Percentiles rank a stretch among this genome's conserved stretches.
Conservation (phyloP, 1,140 invertebrate genomes). For the Lepidostoma basale region DNA sequence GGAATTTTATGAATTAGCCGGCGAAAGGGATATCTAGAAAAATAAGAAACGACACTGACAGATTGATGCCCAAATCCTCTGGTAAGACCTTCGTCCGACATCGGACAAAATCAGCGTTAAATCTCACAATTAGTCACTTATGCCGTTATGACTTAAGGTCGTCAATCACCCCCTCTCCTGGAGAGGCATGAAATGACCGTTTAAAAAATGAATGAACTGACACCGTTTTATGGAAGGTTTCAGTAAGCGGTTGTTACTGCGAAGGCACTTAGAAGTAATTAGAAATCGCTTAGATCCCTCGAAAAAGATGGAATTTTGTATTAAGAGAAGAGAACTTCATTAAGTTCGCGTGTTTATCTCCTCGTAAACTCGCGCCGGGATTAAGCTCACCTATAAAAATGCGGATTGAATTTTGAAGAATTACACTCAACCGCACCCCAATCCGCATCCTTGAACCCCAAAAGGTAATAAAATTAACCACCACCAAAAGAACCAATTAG, state of each 20-base stretch:
- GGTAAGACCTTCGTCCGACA: no score
- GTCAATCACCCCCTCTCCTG: no score
- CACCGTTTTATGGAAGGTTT: slow-evolving; percentile 6
- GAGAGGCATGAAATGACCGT: no score
- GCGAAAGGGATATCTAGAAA: no score
- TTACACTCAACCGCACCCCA: neutral
- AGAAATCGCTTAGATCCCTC: neutral
- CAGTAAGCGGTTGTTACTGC: neutral
- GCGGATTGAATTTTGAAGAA: slow-evolving; percentile 4
- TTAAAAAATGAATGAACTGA: neutral
- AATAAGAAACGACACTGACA: no score
- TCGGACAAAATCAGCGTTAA: no score
- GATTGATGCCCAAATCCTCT: no score
- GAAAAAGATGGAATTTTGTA: slow-evolving; percentile 1
- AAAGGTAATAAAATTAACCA: no score
- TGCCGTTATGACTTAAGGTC: no score
- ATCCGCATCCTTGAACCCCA: neutral
- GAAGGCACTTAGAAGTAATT: neutral
- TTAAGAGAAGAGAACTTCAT: slow-evolving; percentile 5
- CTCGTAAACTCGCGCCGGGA: neutral
- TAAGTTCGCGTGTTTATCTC: slow-evolving; percentile 13
- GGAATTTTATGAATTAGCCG: no score
- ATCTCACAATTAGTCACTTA: no score
- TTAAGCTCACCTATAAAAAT: slow-evolving; percentile 8
- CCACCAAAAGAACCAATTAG: no score